Conservation (phyloP, 2,888 invertebrate genomes). For the Cerastis leucographa region DNA sequence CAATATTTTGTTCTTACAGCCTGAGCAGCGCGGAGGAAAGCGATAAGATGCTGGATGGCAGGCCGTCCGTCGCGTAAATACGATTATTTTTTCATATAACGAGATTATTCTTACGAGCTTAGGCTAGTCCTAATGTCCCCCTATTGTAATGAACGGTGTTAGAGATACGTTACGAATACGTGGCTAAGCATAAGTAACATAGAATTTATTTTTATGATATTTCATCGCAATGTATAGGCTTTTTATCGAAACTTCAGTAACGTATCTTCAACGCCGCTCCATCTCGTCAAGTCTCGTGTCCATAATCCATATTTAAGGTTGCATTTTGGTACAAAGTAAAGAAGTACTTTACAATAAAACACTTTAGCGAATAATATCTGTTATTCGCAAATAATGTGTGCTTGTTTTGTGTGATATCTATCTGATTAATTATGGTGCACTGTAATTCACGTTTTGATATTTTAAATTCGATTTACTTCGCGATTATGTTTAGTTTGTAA, state of each 20-base stretch:
- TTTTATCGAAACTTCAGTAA: slow-evolving; percentile 53
- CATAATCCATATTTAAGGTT: slow-evolving; percentile 75
- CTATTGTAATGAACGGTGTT: slow-evolving; percentile 74
- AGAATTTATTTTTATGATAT: slow-evolving; percentile 82
- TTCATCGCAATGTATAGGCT: slow-evolving; percentile 59
- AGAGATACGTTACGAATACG: slow-evolving; percentile 65
- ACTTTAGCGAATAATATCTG: slow-evolving; percentile 67
- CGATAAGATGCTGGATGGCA: slow-evolving; percentile 94
- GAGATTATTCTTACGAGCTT: slow-evolving; percentile 72
- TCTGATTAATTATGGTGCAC: slow-evolving; percentile 68
- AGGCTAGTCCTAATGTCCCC: slow-evolving; percentile 78
- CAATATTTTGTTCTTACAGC: slow-evolving; percentile 79
- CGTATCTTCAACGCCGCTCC: slow-evolving; percentile 72
- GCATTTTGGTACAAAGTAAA: slow-evolving; percentile 88
- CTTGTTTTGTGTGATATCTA: slow-evolving; percentile 77
- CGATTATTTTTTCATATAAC: slow-evolving; percentile 50
- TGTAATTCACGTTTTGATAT: slow-evolving; percentile 46
- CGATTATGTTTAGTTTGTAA: slow-evolving; percentile 42
- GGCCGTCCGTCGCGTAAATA: slow-evolving; percentile 92
- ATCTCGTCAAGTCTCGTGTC: slow-evolving; percentile 74
- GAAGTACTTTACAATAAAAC: slow-evolving; percentile 68
- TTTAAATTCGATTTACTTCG: slow-evolving; percentile 33
- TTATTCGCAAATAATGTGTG: slow-evolving; percentile 74
- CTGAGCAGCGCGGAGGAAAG: slow-evolving; percentile 93
- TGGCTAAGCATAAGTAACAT: slow-evolving; percentile 76